These are phyloP conservation scores for Mustela nigripes DNA, from an alignment of 2,113 vertebrate genomes.

Conservation along the genomic window DNA sequence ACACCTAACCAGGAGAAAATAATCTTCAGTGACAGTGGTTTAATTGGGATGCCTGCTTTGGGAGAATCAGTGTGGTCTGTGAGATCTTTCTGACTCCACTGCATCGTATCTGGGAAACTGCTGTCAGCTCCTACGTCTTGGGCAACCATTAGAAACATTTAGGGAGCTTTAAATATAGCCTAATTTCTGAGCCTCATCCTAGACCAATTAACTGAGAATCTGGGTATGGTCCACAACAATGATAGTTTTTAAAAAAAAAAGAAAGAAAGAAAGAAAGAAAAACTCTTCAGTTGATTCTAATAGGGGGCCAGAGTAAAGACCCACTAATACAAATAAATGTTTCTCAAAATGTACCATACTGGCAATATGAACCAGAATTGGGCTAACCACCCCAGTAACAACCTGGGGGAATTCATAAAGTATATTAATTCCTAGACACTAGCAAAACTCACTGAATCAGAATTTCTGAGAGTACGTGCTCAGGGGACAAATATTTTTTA, in stretches of 20 bases:
- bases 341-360: neutral
- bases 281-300: neutral
- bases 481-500: neutral
- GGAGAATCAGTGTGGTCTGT: neutral
- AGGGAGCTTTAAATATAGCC: neutral
- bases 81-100: neutral
- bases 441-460: neutral
- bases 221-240: neutral
- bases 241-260: neutral
- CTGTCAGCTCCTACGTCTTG: neutral
- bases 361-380: neutral
- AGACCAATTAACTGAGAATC: neutral
- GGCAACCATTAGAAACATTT: neutral
- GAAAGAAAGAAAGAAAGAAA: neutral
- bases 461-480: neutral
- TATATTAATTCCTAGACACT: neutral
- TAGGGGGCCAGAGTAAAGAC: neutral
- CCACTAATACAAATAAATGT: neutral
- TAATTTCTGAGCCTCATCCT: neutral
- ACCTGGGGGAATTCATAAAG: neutral
- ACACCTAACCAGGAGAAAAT: neutral
- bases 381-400: neutral
- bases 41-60: neutral
- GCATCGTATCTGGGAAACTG: neutral
- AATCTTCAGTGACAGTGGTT: neutral